A percentile compares a stretch with the other conserved stretches of the same genome.
These are phyloP conservation scores for Eolophus roseicapilla DNA, from an alignment of 2,113 vertebrate species.

Conservation along the genomic window DNA sequence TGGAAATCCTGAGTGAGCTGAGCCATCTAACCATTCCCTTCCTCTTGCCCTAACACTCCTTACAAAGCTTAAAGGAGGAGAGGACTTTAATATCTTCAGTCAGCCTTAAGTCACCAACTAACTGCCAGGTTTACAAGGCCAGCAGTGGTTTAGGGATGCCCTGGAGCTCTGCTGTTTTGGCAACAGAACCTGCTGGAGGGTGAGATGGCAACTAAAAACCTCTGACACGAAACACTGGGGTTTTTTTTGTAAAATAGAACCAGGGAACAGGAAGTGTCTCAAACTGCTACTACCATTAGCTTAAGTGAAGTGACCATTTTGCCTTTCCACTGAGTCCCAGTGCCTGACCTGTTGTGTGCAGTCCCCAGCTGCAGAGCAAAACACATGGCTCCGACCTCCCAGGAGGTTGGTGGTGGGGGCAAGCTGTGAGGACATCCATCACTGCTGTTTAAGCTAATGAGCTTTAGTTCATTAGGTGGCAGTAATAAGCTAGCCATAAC, in stretches of 20 bases:
- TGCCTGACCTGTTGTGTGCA: background rate
- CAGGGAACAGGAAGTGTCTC: background rate
- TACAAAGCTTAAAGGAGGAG: background rate
- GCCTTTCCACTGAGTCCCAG: background rate
- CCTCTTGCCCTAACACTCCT: background rate
- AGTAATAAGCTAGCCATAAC: background rate
- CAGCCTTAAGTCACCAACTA: background rate
- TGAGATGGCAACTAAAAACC: background rate
- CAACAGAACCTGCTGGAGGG: background rate
- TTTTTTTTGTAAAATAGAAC: background rate
- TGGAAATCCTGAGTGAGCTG: background rate
- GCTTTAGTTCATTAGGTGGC: background rate
- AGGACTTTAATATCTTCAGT: background rate
- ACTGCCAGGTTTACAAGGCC: background rate
- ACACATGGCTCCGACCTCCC: background rate
- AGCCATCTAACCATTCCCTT: background rate
- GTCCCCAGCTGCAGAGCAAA: background rate
- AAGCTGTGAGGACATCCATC: rapidly evolving
- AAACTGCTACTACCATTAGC: background rate
- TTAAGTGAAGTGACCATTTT: rapidly evolving
- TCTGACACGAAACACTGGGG: background rate
- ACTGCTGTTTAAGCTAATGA: background rate
- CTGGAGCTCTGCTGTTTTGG: background rate
- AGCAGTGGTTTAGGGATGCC: background rate
- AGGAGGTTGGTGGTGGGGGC: background rate